phyloP scores from a whole-genome alignment of 1,140 invertebrate species.

The Drosophila bocqueti region DNA sequence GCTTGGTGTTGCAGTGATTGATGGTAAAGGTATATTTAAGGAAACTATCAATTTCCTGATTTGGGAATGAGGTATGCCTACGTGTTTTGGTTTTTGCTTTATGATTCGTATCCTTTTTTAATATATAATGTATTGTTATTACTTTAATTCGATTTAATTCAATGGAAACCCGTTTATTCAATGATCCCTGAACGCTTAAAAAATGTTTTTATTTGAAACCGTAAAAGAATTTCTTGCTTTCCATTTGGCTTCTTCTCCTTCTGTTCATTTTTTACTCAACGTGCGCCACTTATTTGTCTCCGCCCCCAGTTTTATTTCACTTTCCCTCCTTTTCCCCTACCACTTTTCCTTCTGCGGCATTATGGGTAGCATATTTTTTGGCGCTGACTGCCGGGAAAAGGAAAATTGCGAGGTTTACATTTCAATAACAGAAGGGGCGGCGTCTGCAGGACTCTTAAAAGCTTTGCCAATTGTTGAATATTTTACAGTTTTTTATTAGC shows the following conservation, averaged over 20 bases:
- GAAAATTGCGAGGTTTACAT: slow-evolving; percentile 56
- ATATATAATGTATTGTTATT: not conserved
- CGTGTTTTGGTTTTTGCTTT: not conserved
- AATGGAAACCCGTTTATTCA: not conserved
- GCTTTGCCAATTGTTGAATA: slow-evolving; percentile 79
- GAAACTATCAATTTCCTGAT: slow-evolving; percentile 16
- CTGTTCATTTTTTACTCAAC: slow-evolving; percentile 27
- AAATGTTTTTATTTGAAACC: slow-evolving; percentile 13
- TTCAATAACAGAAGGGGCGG: slow-evolving; percentile 44
- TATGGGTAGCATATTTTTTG: slow-evolving; percentile 57
- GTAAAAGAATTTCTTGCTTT: not conserved
- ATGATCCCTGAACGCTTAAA: slow-evolving; percentile 22
- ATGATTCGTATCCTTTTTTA: not conserved
- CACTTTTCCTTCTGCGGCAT: slow-evolving; percentile 12
- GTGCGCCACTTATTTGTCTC: slow-evolving; percentile 41
- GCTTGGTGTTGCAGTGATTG: slow-evolving; percentile 24
- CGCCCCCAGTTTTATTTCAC: slow-evolving; percentile 10
- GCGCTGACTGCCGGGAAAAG: slow-evolving; percentile 16
- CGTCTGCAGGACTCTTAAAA: slow-evolving; percentile 64
- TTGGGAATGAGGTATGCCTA: not conserved
- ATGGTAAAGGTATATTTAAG: slow-evolving; percentile 34
- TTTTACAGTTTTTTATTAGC: slow-evolving; percentile 78
- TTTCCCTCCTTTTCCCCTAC: not conserved
- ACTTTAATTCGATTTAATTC: not conserved
- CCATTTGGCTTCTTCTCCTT: not conserved